Base-by-base conservation (phyloP, 2,113 vertebrate species). In the Myotis brandtii region DNA sequence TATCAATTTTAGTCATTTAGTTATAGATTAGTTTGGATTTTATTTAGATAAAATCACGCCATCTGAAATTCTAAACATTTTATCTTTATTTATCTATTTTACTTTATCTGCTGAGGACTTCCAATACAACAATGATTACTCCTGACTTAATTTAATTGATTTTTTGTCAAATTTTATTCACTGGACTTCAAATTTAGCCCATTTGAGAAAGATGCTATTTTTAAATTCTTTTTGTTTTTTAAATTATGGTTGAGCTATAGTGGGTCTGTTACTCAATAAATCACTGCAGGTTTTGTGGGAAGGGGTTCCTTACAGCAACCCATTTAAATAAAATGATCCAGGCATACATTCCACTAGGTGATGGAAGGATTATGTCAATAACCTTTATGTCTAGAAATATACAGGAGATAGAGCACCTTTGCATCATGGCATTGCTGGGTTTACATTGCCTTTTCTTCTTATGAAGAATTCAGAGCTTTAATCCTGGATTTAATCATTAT, bases 141-240 rank as follows among this genome's bases (percentile, higher is more conserved):
- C 8, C 25, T 52, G 43, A 67, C 8, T 73, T 80, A 40, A 48
- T 59, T 75, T 17, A 69, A 59, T 67, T 21, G 11, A 50, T 54
- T 81, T 66, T 66, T 89, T 80, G 20, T 80, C 32, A 92, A 73
- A 56, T 88, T 92, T 84, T 52, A 70, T 34, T 56, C 54, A 70
- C 46, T 48, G 30, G 17, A 86, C n/a, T 75, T 69, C 52, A 64
- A 50, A 76, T 82, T 52, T 86, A 76, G 0, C 25, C 46, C 27
- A 77, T 27, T 59, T 73, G 46, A 83, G 37, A 84, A 92, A 92
- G 5, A 18, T 16, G 50, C 13, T 27, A 11, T 56, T 90, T 94
- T 59, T 77, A 93, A 95, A 62, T 69, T 54, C 3, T 40, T 23
- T 37, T 67, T 43, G 7, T 43, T 46, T 34, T 14, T 94, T 25